Percentiles rank a stretch among this genome's conserved stretches.
Evolutionary conservation across 2,797 vertebrate species (phyloP).

Genomic region (Sebastes cheni): DNA sequence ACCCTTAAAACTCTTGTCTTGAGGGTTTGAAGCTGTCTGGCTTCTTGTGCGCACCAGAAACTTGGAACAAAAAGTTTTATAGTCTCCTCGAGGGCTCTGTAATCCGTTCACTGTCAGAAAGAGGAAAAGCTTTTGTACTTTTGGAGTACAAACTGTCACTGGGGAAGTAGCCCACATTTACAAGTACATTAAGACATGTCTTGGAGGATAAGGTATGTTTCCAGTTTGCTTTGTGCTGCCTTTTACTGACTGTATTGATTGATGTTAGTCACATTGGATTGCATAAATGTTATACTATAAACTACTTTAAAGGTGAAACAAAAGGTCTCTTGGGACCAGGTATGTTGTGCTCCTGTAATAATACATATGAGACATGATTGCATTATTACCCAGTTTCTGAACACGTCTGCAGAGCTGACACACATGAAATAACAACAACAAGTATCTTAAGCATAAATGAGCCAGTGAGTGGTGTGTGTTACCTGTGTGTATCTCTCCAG

Average conservation of each 20-base stretch:
- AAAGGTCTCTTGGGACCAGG: neutral
- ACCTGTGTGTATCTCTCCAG: slow-evolving; percentile 70
- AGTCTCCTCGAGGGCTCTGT: neutral
- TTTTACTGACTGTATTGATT: no score
- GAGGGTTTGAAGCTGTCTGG: neutral
- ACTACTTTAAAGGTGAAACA: neutral
- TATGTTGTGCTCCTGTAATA: neutral
- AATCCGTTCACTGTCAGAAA: neutral
- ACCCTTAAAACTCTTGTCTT: no score
- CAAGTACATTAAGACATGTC: neutral
- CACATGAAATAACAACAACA: neutral
- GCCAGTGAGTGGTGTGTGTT: neutral
- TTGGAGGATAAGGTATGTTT: neutral
- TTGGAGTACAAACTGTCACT: neutral
- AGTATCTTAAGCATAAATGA: neutral
- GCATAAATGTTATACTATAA: neutral
- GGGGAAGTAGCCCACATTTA: neutral
- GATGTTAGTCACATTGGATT: neutral
- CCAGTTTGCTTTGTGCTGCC: neutral
- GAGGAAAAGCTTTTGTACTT: neutral
- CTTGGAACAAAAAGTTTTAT: no score
- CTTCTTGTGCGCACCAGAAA: neutral
- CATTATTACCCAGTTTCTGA: neutral
- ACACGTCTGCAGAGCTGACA: neutral
- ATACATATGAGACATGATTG: neutral